A percentile compares a stretch with the other conserved stretches of the same genome.
Evolutionary conservation across 2,797 vertebrate species (phyloP).

Genomic region (Lepilemur septentrionalis): DNA sequence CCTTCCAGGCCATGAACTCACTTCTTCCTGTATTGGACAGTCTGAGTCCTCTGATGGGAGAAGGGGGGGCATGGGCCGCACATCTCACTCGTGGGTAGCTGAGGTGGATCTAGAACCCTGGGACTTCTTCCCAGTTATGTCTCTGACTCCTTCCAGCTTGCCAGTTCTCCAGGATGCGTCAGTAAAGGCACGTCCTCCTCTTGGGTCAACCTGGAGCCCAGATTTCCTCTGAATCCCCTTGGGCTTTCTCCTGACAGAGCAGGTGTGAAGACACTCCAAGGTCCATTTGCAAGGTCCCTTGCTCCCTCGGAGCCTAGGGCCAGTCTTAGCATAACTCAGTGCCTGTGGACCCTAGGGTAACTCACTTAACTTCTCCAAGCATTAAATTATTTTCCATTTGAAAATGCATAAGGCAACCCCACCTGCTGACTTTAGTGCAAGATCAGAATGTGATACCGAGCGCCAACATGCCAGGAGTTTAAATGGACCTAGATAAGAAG

Average conservation of each 20-base stretch:
- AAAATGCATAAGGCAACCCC: not conserved
- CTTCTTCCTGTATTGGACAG: not conserved
- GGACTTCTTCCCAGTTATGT: not conserved
- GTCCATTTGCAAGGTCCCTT: no score
- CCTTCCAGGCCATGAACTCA: fast-evolving
- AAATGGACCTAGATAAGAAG: not conserved
- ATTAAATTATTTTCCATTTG: not conserved
- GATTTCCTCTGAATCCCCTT: not conserved
- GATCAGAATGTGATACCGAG: not conserved
- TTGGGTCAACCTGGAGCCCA: no score
- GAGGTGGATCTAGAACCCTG: not conserved
- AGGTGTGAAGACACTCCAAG: not conserved
- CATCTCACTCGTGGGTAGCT: fast-evolving
- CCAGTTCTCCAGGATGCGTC: not conserved
- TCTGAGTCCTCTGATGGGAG: not conserved
- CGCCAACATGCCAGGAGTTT: not conserved
- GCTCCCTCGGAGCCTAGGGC: not conserved
- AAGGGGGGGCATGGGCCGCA: no score
- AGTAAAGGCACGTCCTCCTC: not conserved
- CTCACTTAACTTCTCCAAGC: not conserved
- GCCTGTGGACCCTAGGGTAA: fast-evolving
- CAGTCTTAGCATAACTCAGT: not conserved
- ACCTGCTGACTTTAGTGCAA: not conserved
- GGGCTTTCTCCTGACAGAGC: not conserved
- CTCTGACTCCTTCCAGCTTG: not conserved